These are phyloP conservation scores for Cepphus grylle DNA, from an alignment of 2,113 vertebrate species.

Conservation along the genomic window DNA sequence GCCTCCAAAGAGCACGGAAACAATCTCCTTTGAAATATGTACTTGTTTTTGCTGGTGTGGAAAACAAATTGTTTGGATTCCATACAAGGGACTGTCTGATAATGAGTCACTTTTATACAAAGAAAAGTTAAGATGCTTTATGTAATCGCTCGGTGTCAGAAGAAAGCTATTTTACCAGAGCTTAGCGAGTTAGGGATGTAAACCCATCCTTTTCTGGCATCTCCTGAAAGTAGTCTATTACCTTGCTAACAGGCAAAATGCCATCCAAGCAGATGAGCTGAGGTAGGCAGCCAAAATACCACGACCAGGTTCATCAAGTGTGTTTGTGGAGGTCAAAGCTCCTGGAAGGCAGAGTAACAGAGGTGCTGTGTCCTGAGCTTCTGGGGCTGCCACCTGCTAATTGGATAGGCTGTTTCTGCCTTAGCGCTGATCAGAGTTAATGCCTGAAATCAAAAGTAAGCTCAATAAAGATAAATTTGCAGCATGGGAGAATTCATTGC, in stretches of 20 bases:
- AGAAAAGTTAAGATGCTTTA: neutral
- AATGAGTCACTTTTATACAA: neutral
- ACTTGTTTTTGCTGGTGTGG: neutral
- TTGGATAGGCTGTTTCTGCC: neutral
- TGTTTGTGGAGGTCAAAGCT: neutral
- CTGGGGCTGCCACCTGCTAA: conserved; percentile 14
- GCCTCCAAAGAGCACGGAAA: neutral
- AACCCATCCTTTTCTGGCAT: neutral
- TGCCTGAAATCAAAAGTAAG: conserved; percentile 29
- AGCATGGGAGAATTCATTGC: neutral
- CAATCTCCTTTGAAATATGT: neutral
- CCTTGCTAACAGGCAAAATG: neutral
- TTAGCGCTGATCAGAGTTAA: conserved; percentile 9
- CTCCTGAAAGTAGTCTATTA: neutral
- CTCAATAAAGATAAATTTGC: conserved; percentile 21
- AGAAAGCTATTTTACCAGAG: neutral
- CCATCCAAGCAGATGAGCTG: neutral
- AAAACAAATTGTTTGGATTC: neutral
- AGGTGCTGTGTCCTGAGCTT: neutral
- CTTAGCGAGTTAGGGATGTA: neutral
- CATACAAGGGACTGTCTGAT: neutral
- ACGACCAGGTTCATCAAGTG: neutral
- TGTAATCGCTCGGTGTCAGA: neutral
- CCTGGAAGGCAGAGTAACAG: neutral
- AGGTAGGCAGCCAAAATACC: neutral